Percentiles rank a stretch among this genome's conserved stretches.
phyloP scores from a whole-genome alignment of 2,888 invertebrate genomes.

The Labia minor region DNA sequence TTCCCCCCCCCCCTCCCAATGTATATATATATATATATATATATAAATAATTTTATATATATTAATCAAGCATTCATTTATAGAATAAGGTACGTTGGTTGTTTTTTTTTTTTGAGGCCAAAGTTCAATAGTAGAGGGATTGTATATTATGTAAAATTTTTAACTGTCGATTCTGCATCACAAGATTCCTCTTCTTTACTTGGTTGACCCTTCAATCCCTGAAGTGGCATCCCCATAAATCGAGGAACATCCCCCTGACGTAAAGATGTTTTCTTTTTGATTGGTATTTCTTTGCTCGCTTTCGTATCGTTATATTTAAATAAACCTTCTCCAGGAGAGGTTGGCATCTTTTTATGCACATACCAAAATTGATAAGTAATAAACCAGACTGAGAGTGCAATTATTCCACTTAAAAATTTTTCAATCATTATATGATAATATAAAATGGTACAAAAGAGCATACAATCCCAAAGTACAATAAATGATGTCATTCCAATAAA shows the following conservation, averaged over 20 bases:
- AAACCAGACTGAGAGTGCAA: conserved; percentile 84
- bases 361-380: conserved; percentile 77
- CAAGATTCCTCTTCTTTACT: conserved; percentile 24
- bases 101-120: too few relatives aligned
- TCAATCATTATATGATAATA: conserved; percentile 96
- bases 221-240: conserved; percentile 74
- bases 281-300: conserved; percentile 30
- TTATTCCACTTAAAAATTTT: conserved; percentile 78
- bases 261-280: conserved; percentile 28
- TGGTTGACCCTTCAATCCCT: conserved; percentile 35
- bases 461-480: conserved; percentile 86
- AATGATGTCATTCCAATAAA: conserved; percentile 69
- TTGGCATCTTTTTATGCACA: conserved; percentile 50
- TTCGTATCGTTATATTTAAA: conserved; percentile 62
- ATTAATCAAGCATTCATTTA: too few relatives aligned
- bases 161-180: neutral
- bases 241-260: conserved; percentile 39
- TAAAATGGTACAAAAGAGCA: conserved; percentile 82
- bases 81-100: too few relatives aligned
- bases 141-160: neutral
- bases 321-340: conserved; percentile 63
- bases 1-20: too few relatives aligned
- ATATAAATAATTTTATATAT: too few relatives aligned
- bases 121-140: too few relatives aligned
- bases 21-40: too few relatives aligned